Percentiles rank a stretch among this genome's conserved stretches.
phyloP scores from a whole-genome alignment of 2,113 vertebrate species.

The Sarotherodon lohbergeri region DNA sequence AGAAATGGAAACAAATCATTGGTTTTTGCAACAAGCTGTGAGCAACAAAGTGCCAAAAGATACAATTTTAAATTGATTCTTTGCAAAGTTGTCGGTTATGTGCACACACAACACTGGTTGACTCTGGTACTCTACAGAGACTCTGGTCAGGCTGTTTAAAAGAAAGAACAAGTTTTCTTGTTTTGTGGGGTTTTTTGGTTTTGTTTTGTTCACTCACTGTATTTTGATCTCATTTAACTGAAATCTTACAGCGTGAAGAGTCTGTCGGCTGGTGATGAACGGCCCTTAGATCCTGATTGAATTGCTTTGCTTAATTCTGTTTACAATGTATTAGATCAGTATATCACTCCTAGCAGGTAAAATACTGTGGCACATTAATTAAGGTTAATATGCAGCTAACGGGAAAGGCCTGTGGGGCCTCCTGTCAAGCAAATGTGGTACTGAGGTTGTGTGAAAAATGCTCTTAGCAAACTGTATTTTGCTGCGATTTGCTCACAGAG shows the following conservation, averaged over 20 bases:
- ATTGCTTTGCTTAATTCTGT: conserved; percentile 18
- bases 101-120: neutral
- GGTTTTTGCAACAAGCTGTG: neutral
- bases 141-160: neutral
- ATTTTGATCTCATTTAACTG: neutral
- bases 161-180: neutral
- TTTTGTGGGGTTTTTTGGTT: neutral
- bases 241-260: neutral
- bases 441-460: neutral
- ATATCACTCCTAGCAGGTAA: conserved; percentile 29
- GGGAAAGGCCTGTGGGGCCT: conserved; percentile 3
- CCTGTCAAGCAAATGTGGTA: conserved; percentile 9
- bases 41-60: neutral
- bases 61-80: neutral
- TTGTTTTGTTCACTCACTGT: neutral
- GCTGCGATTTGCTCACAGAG: neutral
- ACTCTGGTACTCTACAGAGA: neutral
- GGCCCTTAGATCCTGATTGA: neutral
- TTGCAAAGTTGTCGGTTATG: neutral
- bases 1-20: neutral
- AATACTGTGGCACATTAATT: conserved; percentile 26
- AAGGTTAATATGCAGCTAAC: conserved; percentile 20
- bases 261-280: neutral
- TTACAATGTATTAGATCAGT: conserved; percentile 20
- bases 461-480: neutral